Conservation (phyloP, 1,140 invertebrate species). For the Diorhabda elongata region DNA sequence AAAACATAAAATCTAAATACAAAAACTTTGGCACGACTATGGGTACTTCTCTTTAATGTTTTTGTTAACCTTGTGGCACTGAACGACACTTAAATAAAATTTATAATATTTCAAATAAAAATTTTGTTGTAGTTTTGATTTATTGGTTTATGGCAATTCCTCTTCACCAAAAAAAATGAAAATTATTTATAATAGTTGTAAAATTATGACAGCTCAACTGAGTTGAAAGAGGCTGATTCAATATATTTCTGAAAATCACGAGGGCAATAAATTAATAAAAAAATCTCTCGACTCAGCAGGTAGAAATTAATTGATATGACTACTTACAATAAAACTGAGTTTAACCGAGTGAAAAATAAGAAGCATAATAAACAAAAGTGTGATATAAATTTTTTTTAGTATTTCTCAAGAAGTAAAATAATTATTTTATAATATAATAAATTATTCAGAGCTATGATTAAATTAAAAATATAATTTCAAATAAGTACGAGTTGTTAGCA, state of each 20-base stretch:
- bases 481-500: too few relatives aligned
- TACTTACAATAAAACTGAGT: neutral
- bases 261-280: neutral
- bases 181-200: neutral
- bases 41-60: neutral
- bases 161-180: too few relatives aligned
- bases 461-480: too few relatives aligned
- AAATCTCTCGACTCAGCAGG: neutral
- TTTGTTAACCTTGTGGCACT: neutral
- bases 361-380: too few relatives aligned
- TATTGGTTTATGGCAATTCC: neutral
- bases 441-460: too few relatives aligned
- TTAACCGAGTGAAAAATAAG: too few relatives aligned
- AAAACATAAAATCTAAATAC: too few relatives aligned
- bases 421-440: too few relatives aligned
- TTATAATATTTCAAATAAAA: slow-evolving; percentile 1
- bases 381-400: too few relatives aligned
- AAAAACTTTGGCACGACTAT: neutral
- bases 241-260: neutral
- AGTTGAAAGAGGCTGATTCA: neutral
- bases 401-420: too few relatives aligned
- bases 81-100: neutral
- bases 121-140: neutral
- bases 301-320: neutral
- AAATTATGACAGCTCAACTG: slow-evolving; percentile 1